A percentile compares a stretch with the other conserved stretches of the same genome.
These are phyloP conservation scores for Cryptotis parvus DNA, from an alignment of 2,113 vertebrate species.

Conservation along the genomic window DNA sequence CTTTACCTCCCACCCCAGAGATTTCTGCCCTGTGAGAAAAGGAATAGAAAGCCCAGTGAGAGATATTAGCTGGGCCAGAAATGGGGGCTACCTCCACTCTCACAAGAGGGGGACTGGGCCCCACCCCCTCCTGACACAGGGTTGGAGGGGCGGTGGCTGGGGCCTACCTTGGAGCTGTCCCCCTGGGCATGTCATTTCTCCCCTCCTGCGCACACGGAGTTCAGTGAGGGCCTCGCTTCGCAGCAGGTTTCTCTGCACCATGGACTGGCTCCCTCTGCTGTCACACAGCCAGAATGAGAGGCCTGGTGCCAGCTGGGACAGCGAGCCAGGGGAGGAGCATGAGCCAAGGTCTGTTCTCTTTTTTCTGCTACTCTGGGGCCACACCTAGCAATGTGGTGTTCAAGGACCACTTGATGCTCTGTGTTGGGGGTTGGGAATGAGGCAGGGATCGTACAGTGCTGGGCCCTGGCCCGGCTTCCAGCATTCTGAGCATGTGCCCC, in stretches of 20 bases:
- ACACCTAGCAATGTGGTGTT: no score
- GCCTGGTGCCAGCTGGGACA: neutral
- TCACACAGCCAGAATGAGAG: neutral
- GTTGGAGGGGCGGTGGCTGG: neutral
- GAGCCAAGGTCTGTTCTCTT: neutral
- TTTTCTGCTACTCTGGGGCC: no score
- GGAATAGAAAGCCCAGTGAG: constrained; percentile 19
- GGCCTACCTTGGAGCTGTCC: neutral
- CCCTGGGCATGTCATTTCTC: neutral
- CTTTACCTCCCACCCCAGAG: neutral
- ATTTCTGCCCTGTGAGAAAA: neutral
- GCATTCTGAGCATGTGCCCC: no score
- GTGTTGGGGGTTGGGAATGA: no score
- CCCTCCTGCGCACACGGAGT: neutral
- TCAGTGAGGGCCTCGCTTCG: neutral
- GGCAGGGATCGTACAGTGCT: no score
- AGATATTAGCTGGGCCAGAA: neutral
- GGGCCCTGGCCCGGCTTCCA: no score
- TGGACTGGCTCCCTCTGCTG: neutral
- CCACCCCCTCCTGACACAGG: neutral
- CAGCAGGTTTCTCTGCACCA: neutral
- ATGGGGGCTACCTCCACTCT: neutral
- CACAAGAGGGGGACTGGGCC: constrained; percentile 3
- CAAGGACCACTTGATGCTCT: no score
- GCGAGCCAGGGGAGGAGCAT: neutral